These are phyloP conservation scores for Arenaria interpres DNA, from an alignment of 2,113 vertebrate genomes.

Conservation along the genomic window DNA sequence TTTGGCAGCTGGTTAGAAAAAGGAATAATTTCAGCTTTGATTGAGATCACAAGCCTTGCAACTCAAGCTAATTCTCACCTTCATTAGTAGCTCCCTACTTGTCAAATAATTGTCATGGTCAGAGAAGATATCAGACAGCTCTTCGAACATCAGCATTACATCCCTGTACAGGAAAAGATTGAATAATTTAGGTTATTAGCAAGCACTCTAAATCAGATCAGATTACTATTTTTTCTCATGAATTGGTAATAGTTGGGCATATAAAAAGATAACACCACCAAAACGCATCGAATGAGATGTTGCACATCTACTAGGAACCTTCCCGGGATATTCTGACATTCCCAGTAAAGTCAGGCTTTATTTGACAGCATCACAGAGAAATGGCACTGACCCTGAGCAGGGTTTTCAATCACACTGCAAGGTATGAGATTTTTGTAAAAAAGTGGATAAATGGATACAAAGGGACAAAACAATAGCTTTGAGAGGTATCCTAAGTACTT, in stretches of 20 bases:
- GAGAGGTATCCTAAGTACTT: background rate
- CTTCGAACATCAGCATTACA: slow-evolving; percentile 88
- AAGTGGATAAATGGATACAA: background rate
- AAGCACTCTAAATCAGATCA: background rate
- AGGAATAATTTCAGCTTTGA: background rate
- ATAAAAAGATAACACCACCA: background rate
- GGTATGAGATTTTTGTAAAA: background rate
- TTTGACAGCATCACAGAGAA: background rate
- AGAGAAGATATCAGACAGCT: slow-evolving; percentile 94
- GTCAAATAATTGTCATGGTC: slow-evolving; percentile 94
- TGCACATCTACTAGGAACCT: background rate
- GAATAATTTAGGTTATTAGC: background rate
- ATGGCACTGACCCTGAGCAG: background rate
- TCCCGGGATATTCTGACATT: background rate
- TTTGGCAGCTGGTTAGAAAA: background rate
- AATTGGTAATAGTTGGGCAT: background rate
- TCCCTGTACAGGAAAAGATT: slow-evolving; percentile 75
- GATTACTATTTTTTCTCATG: background rate
- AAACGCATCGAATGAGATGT: background rate
- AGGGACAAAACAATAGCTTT: background rate
- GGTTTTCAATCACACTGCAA: background rate
- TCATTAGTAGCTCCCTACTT: slow-evolving; percentile 93
- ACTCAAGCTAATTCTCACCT: slow-evolving; percentile 75
- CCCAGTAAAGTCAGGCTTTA: background rate
- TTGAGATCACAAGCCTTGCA: background rate